Percentiles rank a stretch among this genome's conserved stretches.
phyloP scores from a whole-genome alignment of 2,888 invertebrate species.

The Ligdia adustata region DNA sequence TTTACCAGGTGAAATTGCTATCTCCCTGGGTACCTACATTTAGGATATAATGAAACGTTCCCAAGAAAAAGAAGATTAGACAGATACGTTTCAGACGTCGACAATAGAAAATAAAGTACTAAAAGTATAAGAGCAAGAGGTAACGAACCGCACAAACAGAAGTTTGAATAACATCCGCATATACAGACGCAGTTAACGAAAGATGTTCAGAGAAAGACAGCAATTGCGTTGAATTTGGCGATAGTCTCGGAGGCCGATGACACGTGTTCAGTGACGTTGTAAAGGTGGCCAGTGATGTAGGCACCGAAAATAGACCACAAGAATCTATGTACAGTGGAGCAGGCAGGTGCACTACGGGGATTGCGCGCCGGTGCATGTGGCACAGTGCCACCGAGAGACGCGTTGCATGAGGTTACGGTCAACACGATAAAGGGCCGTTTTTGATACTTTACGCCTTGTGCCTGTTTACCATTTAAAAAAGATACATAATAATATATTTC shows the following conservation, averaged over 20 bases:
- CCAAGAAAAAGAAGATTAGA: too few species aligned
- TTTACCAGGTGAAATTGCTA: too few species aligned
- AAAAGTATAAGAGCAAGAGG: too few species aligned
- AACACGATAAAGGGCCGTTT: conserved; percentile 34
- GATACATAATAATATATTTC: too few species aligned
- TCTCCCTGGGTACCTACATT: too few species aligned
- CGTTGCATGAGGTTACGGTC: conserved; percentile 53
- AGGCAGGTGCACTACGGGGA: conserved; percentile 65
- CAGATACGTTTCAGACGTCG: too few species aligned
- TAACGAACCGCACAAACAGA: conserved; percentile 32
- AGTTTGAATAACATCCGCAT: conserved; percentile 25
- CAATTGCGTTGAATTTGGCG: conserved; percentile 45
- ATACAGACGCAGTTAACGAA: conserved; percentile 26
- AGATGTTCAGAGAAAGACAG: conserved; percentile 33
- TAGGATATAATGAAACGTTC: too few species aligned
- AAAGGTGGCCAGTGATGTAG: conserved; percentile 68
- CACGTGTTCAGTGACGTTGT: conserved; percentile 65
- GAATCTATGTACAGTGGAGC: conserved; percentile 44
- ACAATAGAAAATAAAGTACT: too few species aligned
- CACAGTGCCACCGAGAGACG: conserved; percentile 47
- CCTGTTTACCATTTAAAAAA: too few species aligned
- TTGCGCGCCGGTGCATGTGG: conserved; percentile 46
- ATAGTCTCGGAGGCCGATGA: conserved; percentile 57
- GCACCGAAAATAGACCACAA: conserved; percentile 59
- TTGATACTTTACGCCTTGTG: too few species aligned